A percentile compares a stretch with the other conserved stretches of the same genome.
Conservation (phyloP, 2,888 invertebrate genomes). For the Gonocerus acuteangulatus region DNA sequence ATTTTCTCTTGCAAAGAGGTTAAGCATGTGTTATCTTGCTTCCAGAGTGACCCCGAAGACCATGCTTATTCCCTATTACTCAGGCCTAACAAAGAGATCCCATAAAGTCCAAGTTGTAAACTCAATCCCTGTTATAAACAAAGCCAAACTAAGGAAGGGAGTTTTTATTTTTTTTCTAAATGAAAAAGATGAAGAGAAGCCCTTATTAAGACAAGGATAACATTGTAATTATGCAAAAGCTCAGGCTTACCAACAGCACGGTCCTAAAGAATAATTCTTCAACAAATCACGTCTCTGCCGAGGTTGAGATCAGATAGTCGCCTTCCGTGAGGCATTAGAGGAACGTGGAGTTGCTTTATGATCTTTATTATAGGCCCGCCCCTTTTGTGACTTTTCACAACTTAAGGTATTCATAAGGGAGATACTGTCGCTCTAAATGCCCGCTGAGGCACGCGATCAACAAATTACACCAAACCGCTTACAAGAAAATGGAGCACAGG, state of each 20-base stretch:
- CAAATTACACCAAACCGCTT: slow-evolving; percentile 27
- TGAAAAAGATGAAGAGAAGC: too few relatives aligned
- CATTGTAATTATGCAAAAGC: slow-evolving; percentile 1
- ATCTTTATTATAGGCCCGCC: slow-evolving; percentile 20
- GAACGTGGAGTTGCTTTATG: not conserved
- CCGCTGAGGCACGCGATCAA: slow-evolving; percentile 16
- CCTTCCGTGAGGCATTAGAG: slow-evolving; percentile 25
- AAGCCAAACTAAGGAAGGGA: too few relatives aligned
- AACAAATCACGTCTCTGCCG: not conserved
- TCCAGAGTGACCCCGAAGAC: too few relatives aligned
- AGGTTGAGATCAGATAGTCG: slow-evolving; percentile 13
- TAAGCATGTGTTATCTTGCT: too few relatives aligned
- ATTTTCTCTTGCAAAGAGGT: too few relatives aligned
- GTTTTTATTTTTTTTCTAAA: too few relatives aligned
- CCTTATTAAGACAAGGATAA: not conserved
- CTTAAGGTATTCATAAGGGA: slow-evolving; percentile 22
- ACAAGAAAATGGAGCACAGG: slow-evolving; percentile 4
- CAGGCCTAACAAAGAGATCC: too few relatives aligned
- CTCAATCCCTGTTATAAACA: too few relatives aligned
- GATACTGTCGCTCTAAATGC: slow-evolving; percentile 25
- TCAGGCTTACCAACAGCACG: not conserved
- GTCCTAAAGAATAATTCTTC: not conserved
- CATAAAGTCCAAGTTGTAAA: too few relatives aligned
- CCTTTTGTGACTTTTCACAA: slow-evolving; percentile 25
- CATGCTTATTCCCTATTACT: too few relatives aligned